A percentile compares a stretch with the other conserved stretches of the same genome.
Conservation (phyloP, 1,140 invertebrate species). For the Gryllus bimaculatus region DNA sequence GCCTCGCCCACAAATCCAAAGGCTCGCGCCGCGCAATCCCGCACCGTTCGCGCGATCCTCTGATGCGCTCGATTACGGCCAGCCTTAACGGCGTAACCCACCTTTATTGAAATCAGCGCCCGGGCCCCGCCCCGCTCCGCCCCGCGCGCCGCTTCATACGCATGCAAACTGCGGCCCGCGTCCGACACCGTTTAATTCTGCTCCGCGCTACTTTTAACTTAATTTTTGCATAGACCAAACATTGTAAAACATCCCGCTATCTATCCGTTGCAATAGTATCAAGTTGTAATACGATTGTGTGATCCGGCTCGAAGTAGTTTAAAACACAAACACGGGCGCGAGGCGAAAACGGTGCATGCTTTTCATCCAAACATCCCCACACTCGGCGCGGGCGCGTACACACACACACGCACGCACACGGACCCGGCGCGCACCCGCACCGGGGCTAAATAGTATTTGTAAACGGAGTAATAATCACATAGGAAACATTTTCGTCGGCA, state of each 20-base stretch:
- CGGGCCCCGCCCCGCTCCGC: too few species aligned
- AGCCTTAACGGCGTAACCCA: neutral
- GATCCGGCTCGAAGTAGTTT: neutral
- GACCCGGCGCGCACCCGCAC: neutral
- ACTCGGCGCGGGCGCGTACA: too few species aligned
- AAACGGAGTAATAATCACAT: slow-evolving; percentile 1
- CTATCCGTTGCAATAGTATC: neutral
- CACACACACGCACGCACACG: too few species aligned
- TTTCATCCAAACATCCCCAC: neutral
- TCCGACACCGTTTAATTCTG: neutral
- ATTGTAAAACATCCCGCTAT: slow-evolving; percentile 4
- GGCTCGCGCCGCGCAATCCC: neutral
- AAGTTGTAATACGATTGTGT: slow-evolving; percentile 5
- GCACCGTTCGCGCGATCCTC: neutral
- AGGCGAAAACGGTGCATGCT: neutral
- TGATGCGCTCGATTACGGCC: neutral
- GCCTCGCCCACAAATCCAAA: neutral
- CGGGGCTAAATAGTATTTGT: slow-evolving; percentile 1
- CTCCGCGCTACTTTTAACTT: neutral
- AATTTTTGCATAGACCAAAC: neutral
- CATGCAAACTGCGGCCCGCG: neutral
- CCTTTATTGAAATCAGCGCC: neutral
- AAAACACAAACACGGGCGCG: slow-evolving; percentile 2
- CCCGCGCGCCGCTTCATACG: neutral
- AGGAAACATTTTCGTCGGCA: neutral